Evolutionary conservation across 2,888 invertebrate species (phyloP), one percentile per base, ranked within the genome.

Genomic region (Emmelina monodactyla): DNA sequence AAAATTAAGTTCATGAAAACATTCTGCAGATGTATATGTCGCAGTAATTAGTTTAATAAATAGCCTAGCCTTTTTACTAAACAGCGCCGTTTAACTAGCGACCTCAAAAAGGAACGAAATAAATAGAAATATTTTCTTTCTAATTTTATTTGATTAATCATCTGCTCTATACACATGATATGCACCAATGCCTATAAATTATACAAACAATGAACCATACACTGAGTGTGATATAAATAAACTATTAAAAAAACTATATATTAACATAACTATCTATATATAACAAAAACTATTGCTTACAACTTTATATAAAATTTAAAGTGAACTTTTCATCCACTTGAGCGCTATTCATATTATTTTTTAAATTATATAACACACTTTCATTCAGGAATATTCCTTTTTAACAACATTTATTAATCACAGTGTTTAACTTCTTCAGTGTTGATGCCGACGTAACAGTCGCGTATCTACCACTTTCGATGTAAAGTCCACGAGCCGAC

Each of bases 91-190:
- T n/a, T n/a, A n/a, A n/a, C n/a, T n/a, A n/a, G n/a, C n/a, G n/a
- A n/a, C n/a, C n/a, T n/a, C n/a, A n/a, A n/a, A n/a, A n/a, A n/a
- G n/a, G n/a, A n/a, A n/a, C n/a, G n/a, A n/a, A n/a, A n/a, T n/a
- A n/a, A n/a, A n/a, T n/a, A n/a, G n/a, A n/a, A n/a, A 63, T 62
- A 62, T 67, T 70, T 70, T 65, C 55, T 41, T 68, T 78, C 78
- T 78, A 79, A 73, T 79, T n/a, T 79, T 78, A 78, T 76, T 79
- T 66, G 78, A 76, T 69, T 79, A 76, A 70, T 72, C 78, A 71
- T 76, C 76, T 72, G 78, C 64, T 66, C 75, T 78, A 78, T 75
- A 76, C 78, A 79, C 79, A 76, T 79, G 79, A 79, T 79, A 79
- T 79, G 79, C 79, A 78, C 78, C 79, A 78, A 78, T 78, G 78